Base-by-base conservation (phyloP, 2,113 vertebrate species). In the Sinocyclocheilus rhinocerous region DNA sequence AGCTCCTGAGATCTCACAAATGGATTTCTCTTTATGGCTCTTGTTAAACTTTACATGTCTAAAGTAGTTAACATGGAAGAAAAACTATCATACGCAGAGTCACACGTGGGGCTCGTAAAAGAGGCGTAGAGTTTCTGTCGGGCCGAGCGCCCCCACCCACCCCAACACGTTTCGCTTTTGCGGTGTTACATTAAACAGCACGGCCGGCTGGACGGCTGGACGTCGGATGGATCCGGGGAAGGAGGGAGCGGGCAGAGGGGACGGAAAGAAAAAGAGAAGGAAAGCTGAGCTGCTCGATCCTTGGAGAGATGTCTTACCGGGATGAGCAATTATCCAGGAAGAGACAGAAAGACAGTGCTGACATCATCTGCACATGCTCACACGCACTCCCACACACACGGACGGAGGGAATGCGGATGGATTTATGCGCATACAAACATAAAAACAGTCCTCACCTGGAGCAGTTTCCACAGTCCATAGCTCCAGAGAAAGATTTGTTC, bases 381-480 rank as follows among this genome's bases (percentile, higher is more conserved):
- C 79, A 80, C 4, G n/a, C 57, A 87, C 20, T n/a, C 42, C 57
- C 82, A 81, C 50, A 83, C 63, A 45, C 59, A 11, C 3, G 57
- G 63, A 72, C 29, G 18, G 67, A 65, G 42, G 45, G 26, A 76
- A 11, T 6, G 72, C 22, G 84, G 22, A n/a, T 67, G 26, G 36
- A 80, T 63, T 81, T 50, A 76, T 84, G 26, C 55, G 69, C 55
- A 89, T 93, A 95, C 93, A 90, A 63, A 50, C 18, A 18, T 83
- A 82, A 52, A 84, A 80, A 84, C 7, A 26, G 16, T 85, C 83
- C 85, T 87, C 95, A 99, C 98, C 98, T 98, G 91, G 98, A 98
- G 87, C 98, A 99, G 94, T 99, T 99, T 89, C 95, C 96, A 92
- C 98, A 99, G 92, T 99, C 97, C 90, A 99, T 92, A 10, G 97